Conservation (phyloP, 1,140 invertebrate species). For the Episyrphus balteatus region DNA sequence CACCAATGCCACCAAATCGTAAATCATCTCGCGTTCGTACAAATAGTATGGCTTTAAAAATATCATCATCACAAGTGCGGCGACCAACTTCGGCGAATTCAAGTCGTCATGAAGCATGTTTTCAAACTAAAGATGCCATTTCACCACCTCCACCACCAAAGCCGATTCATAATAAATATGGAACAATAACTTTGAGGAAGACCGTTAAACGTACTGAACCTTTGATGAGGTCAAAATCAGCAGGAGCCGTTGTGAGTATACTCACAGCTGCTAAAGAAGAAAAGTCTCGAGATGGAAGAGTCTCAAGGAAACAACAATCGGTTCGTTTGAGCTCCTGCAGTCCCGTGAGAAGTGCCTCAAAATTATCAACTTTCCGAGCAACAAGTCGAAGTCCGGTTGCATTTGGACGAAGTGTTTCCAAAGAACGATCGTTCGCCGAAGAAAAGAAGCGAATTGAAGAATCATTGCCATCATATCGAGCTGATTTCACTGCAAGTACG, state of each 20-base stretch:
- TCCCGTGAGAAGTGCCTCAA: slow-evolving; percentile 16
- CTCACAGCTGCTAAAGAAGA: slow-evolving; percentile 18
- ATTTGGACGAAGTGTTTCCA: slow-evolving; percentile 33
- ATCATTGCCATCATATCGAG: slow-evolving; percentile 19
- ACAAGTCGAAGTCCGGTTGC: slow-evolving; percentile 34
- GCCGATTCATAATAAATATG: slow-evolving; percentile 13
- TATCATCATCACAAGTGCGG: slow-evolving; percentile 5
- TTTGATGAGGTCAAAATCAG: slow-evolving; percentile 27
- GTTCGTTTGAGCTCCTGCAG: slow-evolving; percentile 21
- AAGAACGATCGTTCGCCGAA: slow-evolving; percentile 34
- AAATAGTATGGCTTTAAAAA: slow-evolving; percentile 34
- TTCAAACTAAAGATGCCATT: slow-evolving; percentile 26
- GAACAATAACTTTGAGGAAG: slow-evolving; percentile 21
- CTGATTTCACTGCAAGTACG: slow-evolving; percentile 33
- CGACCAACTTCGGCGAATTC: not conserved
- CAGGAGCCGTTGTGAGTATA: slow-evolving; percentile 24
- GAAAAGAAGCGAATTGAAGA: slow-evolving; percentile 34
- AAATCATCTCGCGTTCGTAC: slow-evolving; percentile 61
- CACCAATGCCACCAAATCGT: slow-evolving; percentile 35
- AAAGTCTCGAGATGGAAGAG: slow-evolving; percentile 8
- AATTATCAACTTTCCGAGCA: slow-evolving; percentile 18
- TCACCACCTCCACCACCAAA: not conserved
- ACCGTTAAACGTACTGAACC: slow-evolving; percentile 12
- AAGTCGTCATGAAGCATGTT: slow-evolving; percentile 47
- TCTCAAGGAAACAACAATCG: slow-evolving; percentile 13